These are phyloP conservation scores for Tinea trinotella DNA, from an alignment of 2,888 invertebrate genomes.

Conservation along the genomic window DNA sequence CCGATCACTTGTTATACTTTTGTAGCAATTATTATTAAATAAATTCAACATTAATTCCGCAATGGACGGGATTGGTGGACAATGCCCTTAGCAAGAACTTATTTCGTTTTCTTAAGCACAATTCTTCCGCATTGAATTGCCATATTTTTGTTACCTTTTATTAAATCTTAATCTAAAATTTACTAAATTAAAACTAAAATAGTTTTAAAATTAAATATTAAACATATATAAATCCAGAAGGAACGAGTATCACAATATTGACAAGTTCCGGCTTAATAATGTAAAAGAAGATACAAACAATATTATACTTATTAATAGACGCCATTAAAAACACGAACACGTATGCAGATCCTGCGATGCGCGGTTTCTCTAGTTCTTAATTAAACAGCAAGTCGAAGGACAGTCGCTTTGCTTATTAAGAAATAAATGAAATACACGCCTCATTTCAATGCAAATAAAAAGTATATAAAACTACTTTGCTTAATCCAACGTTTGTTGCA, in stretches of 20 bases:
- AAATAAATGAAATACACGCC: conserved; percentile 50
- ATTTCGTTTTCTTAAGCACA: conserved; percentile 4
- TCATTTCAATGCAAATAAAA: conserved; percentile 14
- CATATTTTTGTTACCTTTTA: conserved; percentile 3
- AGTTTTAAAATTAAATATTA: neutral
- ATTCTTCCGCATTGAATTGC: conserved; percentile 10
- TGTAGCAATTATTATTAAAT: conserved; percentile 38
- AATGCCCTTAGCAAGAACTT: conserved; percentile 11
- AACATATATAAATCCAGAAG: neutral
- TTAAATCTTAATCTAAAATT: conserved; percentile 1
- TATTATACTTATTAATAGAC: conserved; percentile 40
- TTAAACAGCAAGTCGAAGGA: conserved; percentile 44
- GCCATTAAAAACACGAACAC: conserved; percentile 49
- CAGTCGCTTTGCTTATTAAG: conserved; percentile 51
- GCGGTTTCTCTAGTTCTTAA: conserved; percentile 46
- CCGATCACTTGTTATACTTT: conserved; percentile 32
- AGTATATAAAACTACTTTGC: conserved; percentile 16
- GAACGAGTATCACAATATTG: neutral
- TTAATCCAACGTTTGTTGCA: conserved; percentile 35
- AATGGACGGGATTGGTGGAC: conserved; percentile 9
- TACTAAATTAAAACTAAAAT: neutral
- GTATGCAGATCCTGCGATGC: conserved; percentile 30
- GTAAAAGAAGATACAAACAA: conserved; percentile 11
- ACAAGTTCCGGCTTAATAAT: conserved; percentile 11
- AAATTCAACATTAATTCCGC: conserved; percentile 28